Evolutionary conservation across 2,888 invertebrate genomes (phyloP), one percentile per base, ranked within the genome.

Genomic region (Chouioia cunea): DNA sequence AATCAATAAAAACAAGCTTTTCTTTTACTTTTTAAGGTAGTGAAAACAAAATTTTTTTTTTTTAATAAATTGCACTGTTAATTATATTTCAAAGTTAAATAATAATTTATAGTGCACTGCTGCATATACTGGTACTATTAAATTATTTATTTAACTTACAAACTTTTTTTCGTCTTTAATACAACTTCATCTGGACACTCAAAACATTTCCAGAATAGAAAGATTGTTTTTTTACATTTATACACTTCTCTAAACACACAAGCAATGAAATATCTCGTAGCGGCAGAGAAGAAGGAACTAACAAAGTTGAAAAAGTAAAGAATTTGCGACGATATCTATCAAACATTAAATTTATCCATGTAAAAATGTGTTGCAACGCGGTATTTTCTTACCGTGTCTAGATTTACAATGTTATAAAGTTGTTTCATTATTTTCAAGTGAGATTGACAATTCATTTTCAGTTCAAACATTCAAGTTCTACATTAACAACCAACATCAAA

Each of bases 121-220:
- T 47, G 27, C n/a, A 16, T 53, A 12, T 8, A 50, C 22, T 52
- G n/a, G 48, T 67, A 59, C 67, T 71, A 67, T 67, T 71, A 58
- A 27, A 67, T 67, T 58, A 63, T 71, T 67, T 71, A 71, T 67
- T 71, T 62, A 62, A 50, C 56, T 59, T 27, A 44, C 46, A 63
- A 57, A 56, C 22, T n/a, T n/a, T n/a, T 36, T 36, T 36, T 36
- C 53, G 15, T 52, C 12, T 65, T n/a, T 16, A 56, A 14, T 23
- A 27, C 18, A 27, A 10, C 43, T 64, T n/a, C 4, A 59, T 67
- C 47, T 36, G 52, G 18, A 57, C 47, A n/a, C 63, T 46, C 2
- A 6, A 15, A 15, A 52, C 20, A 47, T 67, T 64, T 59, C 50
- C 23, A 20, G 15, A 58, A 57, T 1, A 53, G 20, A 52, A 50